Evolutionary conservation across 2,888 invertebrate species (phyloP).

Genomic region (Netelia virgata): DNA sequence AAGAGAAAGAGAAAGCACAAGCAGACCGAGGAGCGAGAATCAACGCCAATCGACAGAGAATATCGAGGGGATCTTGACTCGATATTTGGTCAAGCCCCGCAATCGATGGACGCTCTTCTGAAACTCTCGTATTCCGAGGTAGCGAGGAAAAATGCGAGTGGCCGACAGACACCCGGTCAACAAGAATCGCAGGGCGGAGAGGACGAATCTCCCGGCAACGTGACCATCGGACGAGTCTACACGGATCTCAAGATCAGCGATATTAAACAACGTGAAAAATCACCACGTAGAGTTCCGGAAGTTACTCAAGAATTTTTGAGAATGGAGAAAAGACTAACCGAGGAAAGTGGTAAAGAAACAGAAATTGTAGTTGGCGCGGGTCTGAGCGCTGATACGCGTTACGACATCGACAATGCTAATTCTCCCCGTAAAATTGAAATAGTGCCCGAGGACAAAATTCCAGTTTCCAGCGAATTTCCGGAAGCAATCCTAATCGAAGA

Average conservation of each 20-base stretch:
- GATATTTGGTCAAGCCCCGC: conserved; percentile 71
- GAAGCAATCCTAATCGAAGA: conserved; percentile 71
- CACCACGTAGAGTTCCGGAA: conserved; percentile 14
- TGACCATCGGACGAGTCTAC: conserved; percentile 35
- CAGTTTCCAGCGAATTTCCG: conserved; percentile 67
- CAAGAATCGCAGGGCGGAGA: conserved; percentile 41
- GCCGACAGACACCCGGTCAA: conserved; percentile 41
- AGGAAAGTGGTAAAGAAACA: conserved; percentile 12
- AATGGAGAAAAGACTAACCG: conserved; percentile 1
- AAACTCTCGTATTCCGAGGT: conserved; percentile 78
- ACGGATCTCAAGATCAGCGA: conserved; percentile 53
- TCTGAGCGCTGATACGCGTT: conserved; percentile 28
- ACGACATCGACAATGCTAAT: conserved; percentile 60
- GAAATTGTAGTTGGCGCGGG: conserved; percentile 38
- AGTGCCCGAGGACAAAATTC: conserved; percentile 1
- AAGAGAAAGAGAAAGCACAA: conserved; percentile 68
- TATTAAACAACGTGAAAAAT: conserved; percentile 39
- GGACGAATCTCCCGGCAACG: conserved; percentile 43
- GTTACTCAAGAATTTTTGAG: not conserved
- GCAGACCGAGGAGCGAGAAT: conserved; percentile 54
- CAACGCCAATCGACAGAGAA: conserved; percentile 59
- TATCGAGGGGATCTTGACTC: conserved; percentile 69
- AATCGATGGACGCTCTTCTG: conserved; percentile 69
- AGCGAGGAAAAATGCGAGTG: conserved; percentile 71
- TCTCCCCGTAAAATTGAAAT: not conserved